Base-by-base conservation (phyloP, 1,140 invertebrate species). In the Augochlora pura region DNA sequence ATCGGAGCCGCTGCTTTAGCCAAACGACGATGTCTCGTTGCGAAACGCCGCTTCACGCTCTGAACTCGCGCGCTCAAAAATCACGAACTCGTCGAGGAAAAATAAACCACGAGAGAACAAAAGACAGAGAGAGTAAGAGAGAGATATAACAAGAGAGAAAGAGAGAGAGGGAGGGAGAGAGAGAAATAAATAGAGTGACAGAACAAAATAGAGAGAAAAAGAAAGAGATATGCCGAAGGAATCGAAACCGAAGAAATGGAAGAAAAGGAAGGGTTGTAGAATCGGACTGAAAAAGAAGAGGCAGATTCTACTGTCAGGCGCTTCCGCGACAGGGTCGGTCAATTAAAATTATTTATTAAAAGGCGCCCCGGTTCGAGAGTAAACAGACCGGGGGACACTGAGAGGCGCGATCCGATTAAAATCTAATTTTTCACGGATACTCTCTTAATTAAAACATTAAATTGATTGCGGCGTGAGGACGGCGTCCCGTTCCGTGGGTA, bases 361-460 rank as follows among this genome's bases (percentile, higher is more conserved):
- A 68, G 74, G 16, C 69, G 46, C 84, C n/a, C 10, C 76, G 27
- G 66, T n/a, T 60, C 64, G 62, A 82, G 79, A 64, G 68, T 84
- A 86, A 86, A 85, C 75, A 86, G 76, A 73, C 49, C 69, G 46
- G 27, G 72, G 42, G 66, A 32, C 16, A 21, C 16, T 72, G 65
- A 78, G 79, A 79, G 77, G 83, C 69, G 83, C 70, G 83, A 89
- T 86, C 84, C 90, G 89, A 91, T 91, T 90, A 91, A 91, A 92
- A 92, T 92, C 88, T 90, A 90, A 92, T 93, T 93, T 93, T 93
- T 92, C 91, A 90, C 85, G 88, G 91, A 92, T 91, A 92, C 91
- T 90, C 91, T 91, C 90, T 93, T 93, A 93, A 93, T 93, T 93
- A 93, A 93, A 93, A 90, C 90, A 93, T 93, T 91, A 93, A 93